A percentile compares a stretch with the other conserved stretches of the same genome.
phyloP scores from a whole-genome alignment of 2,797 vertebrate genomes.

The Pantherophis alleghaniensis region DNA sequence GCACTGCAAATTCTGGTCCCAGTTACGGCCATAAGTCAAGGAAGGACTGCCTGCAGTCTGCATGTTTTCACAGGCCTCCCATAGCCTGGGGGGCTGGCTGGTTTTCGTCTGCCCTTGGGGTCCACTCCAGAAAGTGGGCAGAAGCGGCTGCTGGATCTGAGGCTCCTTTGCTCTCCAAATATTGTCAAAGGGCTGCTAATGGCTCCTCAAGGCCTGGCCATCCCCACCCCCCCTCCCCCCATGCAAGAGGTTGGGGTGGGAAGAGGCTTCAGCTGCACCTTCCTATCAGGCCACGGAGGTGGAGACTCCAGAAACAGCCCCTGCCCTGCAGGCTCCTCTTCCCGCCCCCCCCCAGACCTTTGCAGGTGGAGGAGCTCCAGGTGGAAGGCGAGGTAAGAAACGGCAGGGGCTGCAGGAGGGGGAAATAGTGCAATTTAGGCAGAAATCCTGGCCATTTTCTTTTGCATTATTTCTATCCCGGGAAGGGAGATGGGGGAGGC shows the following conservation, averaged over 20 bases:
- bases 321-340: not conserved
- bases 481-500: not conserved
- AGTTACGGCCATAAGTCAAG: not conserved
- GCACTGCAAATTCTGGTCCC: not conserved
- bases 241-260: not conserved
- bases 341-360: not conserved
- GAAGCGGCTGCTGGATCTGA: not conserved
- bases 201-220: not conserved
- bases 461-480: not conserved
- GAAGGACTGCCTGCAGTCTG: not conserved
- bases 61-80: not conserved
- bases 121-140: not conserved
- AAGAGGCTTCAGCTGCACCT: not conserved
- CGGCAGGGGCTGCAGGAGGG: not conserved
- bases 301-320: not conserved
- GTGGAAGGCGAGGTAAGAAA: not conserved
- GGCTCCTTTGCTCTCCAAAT: not conserved
- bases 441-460: not conserved
- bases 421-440: not conserved
- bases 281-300: not conserved
- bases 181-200: conserved; percentile 1
- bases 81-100: not conserved
- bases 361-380: too few relatives aligned
- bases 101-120: not conserved
- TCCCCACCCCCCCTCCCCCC: rapidly evolving